phyloP scores from a whole-genome alignment of 2,888 invertebrate species.

The Tetragonisca angustula region DNA sequence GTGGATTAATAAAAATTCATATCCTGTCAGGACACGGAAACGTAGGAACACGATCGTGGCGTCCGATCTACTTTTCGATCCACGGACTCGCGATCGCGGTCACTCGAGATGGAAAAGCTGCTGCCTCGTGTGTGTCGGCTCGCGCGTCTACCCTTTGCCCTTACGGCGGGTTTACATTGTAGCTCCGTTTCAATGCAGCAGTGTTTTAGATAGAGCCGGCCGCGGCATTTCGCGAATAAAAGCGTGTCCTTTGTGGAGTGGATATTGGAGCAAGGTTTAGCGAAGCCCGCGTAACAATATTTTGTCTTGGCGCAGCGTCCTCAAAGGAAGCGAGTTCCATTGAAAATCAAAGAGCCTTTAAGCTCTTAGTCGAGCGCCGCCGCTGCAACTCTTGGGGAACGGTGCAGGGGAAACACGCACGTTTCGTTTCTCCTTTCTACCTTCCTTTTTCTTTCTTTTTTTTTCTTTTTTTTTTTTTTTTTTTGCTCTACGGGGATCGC shows the following conservation, averaged over 20 bases:
- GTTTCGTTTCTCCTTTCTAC: background rate
- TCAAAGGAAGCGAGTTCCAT: conserved; percentile 49
- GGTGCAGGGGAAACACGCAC: conserved; percentile 28
- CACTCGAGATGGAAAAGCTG: background rate
- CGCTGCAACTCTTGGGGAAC: background rate
- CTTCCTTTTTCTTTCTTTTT: too few species aligned
- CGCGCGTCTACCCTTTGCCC: background rate
- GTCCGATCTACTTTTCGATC: too few species aligned
- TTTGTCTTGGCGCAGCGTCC: conserved; percentile 45
- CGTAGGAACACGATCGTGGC: too few species aligned
- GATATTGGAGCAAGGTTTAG: conserved; percentile 54
- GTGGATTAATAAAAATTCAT: too few species aligned
- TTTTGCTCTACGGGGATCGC: background rate
- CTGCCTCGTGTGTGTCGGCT: background rate
- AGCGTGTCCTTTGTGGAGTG: conserved; percentile 52
- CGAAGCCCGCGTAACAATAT: conserved; percentile 55
- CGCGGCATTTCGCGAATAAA: conserved; percentile 44
- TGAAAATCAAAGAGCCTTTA: conserved; percentile 56
- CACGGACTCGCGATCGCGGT: background rate
- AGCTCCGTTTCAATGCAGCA: conserved; percentile 44
- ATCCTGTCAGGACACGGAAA: too few species aligned
- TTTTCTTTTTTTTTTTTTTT: too few species aligned
- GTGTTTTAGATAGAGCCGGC: conserved; percentile 29
- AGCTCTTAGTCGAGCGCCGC: conserved; percentile 22
- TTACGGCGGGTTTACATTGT: conserved; percentile 39